Conservation (phyloP, 2,888 invertebrate species). For the Harpalus rubripes region DNA sequence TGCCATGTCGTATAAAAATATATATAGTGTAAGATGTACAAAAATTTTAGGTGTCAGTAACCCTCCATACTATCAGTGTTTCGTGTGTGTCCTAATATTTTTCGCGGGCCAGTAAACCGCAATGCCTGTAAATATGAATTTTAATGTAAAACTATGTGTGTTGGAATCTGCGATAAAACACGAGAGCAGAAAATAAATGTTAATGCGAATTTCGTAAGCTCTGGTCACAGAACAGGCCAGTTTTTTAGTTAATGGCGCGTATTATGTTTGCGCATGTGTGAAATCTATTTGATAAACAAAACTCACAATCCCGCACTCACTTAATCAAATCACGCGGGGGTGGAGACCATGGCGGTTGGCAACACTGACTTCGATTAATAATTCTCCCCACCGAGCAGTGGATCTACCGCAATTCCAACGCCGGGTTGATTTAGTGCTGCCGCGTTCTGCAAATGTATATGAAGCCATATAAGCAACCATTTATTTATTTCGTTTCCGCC, state of each 20-base stretch:
- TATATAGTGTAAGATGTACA: no score
- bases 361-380: conserved; percentile 57
- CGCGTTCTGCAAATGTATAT: conserved; percentile 63
- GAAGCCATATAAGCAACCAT: conserved; percentile 66
- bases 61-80: not conserved
- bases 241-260: conserved; percentile 51
- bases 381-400: conserved; percentile 57
- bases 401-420: conserved; percentile 61
- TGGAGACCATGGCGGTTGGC: conserved; percentile 7
- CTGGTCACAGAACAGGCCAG: not conserved
- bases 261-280: conserved; percentile 55
- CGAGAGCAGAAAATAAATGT: conserved; percentile 24
- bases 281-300: conserved; percentile 65
- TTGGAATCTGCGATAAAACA: conserved; percentile 26
- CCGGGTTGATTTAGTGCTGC: conserved; percentile 51
- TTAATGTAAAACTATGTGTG: not conserved
- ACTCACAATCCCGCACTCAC: conserved; percentile 54
- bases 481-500: conserved; percentile 64
- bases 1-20: no score
- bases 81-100: not conserved
- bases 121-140: not conserved
- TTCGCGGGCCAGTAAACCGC: not conserved
- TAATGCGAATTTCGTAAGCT: conserved; percentile 35
- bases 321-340: conserved; percentile 61
- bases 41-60: no score